Evolutionary conservation across 2,113 vertebrate genomes (phyloP), one percentile per base, ranked within the genome.

Genomic region (Blennius ocellaris): DNA sequence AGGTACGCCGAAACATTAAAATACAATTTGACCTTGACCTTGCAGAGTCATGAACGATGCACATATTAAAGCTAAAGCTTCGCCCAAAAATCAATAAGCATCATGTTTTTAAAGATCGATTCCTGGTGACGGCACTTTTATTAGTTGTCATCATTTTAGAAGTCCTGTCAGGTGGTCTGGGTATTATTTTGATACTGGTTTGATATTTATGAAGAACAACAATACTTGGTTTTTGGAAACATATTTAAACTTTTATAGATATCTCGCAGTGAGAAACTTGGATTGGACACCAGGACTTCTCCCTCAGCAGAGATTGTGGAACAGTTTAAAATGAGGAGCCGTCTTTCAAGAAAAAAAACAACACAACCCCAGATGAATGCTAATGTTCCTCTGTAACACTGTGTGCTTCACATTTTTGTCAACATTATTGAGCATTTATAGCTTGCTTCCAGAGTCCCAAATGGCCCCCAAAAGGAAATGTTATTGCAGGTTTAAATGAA

Each of bases 1-100:
- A 50, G 1, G 51, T 49, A 47, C n/a, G 17, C 11, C 16, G 48
- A 64, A 43, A 0, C 11, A 9, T 16, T 16, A 12, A 41, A 62
- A 9, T 3, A 30, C 48, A 7, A 44, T 59, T 41, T 67, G 63
- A 81, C 80, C 63, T 76, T 66, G 81, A 73, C 39, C 48, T 75
- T 56, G 64, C 30, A 5, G 21, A 43, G 12, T 67, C 37, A 38
- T 5, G 12, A 5, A 30, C 2, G 21, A 30, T 30, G 4, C 37
- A 39, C 56, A 11, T 5, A 30, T 30, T 30, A 30, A 30, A 30
- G 21, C n/a, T n/a, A 7, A 77, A 57, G 52, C 38, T 47, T 55
- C n/a, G 12, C 38, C 10, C 6, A 2, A 47, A 69, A 72, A 30
- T 67, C 39, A 45, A 37, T 64, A 40, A 8, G 1, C 6, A n/a